phyloP scores from a whole-genome alignment of 2,888 invertebrate species.

The Drosophila rubida region DNA sequence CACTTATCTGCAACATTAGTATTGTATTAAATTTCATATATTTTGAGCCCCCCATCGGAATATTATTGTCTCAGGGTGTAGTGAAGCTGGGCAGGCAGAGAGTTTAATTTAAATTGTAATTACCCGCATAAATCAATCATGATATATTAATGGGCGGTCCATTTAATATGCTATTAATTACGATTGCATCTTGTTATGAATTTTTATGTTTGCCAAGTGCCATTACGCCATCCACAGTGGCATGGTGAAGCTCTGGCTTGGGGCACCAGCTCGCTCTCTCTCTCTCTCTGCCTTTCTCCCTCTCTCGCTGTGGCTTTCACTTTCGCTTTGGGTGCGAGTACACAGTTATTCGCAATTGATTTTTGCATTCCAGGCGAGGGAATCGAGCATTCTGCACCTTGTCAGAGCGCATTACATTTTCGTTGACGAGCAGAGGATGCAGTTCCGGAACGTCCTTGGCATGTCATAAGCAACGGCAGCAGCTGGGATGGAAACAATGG shows the following conservation, averaged over 20 bases:
- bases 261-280: neutral
- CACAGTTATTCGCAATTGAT: conserved; percentile 40
- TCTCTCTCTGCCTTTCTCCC: neutral
- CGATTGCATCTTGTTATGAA: conserved; percentile 59
- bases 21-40: no score
- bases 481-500: conserved; percentile 61
- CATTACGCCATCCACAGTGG: conserved; percentile 37
- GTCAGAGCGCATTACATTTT: conserved; percentile 45
- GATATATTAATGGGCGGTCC: conserved; percentile 61
- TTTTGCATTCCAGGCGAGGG: conserved; percentile 4
- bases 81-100: neutral
- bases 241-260: neutral
- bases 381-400: conserved; percentile 44
- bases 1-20: no score
- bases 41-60: no score
- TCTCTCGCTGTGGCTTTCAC: neutral
- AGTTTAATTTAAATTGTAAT: conserved; percentile 44
- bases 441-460: conserved; percentile 63
- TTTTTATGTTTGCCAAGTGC: conserved; percentile 49
- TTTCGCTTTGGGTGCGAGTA: conserved; percentile 4
- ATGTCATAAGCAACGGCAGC: conserved; percentile 36
- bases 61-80: no score
- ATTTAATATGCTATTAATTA: conserved; percentile 76
- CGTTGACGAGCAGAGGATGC: conserved; percentile 50
- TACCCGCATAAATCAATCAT: conserved; percentile 70